phyloP scores from a whole-genome alignment of 2,113 vertebrate species.

The Ptychochromis oligacanthus region DNA sequence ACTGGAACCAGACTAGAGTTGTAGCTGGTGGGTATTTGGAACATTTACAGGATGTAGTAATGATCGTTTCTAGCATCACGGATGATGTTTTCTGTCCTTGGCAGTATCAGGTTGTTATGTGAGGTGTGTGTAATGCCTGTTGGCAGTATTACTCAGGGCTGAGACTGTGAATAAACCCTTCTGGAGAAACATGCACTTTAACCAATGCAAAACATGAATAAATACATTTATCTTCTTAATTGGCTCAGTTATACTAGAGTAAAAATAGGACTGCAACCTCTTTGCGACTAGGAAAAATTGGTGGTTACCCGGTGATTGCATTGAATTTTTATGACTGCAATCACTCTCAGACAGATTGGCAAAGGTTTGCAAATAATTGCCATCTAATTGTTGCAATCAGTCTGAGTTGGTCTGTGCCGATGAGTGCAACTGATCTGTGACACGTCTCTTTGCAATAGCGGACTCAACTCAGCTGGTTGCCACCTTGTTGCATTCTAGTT shows the following conservation, averaged over 20 bases:
- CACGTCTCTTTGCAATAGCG: background rate
- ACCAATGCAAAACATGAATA: background rate
- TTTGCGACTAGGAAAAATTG: background rate
- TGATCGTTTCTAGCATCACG: background rate
- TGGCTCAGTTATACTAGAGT: background rate
- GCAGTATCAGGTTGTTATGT: background rate
- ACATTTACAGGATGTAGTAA: background rate
- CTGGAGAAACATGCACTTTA: background rate
- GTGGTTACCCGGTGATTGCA: background rate
- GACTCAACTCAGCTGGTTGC: background rate
- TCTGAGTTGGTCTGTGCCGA: background rate
- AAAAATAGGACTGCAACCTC: background rate
- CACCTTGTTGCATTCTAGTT: too few species aligned
- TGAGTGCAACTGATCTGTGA: background rate
- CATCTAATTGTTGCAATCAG: background rate
- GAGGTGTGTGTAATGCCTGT: background rate
- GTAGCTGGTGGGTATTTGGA: background rate
- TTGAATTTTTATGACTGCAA: background rate
- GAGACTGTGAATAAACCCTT: background rate
- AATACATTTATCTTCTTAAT: background rate
- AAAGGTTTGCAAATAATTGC: background rate
- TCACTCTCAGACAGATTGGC: background rate
- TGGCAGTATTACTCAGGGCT: slow-evolving; percentile 1
- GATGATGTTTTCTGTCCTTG: slow-evolving; percentile 22
- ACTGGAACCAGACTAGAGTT: background rate